phyloP scores from a whole-genome alignment of 2,797 vertebrate genomes.

The Moxostoma hubbsi region DNA sequence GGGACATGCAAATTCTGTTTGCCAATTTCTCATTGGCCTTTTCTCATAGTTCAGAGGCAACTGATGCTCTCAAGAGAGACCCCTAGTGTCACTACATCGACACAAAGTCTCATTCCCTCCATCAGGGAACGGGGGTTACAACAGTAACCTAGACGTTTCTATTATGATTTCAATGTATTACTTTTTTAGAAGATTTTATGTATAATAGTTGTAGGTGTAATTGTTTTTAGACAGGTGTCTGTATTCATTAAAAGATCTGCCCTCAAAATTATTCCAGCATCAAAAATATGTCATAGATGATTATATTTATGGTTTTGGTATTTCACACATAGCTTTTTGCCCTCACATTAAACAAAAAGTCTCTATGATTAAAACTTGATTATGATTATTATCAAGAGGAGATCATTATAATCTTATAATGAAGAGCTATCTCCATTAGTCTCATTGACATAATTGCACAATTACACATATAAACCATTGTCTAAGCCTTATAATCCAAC shows the following conservation, averaged over 20 bases:
- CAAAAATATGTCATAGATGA: background rate
- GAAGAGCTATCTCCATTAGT: constrained; percentile 9
- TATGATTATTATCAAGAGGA: background rate
- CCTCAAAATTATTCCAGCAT: background rate
- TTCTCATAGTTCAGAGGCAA: no score
- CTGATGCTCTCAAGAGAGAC: no score
- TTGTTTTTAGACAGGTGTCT: background rate
- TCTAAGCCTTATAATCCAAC: background rate
- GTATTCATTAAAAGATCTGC: background rate
- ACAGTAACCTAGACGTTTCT: background rate
- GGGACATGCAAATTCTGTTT: no score
- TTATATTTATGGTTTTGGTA: background rate
- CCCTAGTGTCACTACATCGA: no score
- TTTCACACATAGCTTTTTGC: background rate
- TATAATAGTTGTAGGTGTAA: background rate
- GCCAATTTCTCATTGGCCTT: no score
- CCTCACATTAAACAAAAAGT: background rate
- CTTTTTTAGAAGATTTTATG: background rate
- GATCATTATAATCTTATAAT: background rate
- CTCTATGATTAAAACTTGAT: background rate
- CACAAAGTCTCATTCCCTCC: no score
- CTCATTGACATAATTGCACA: background rate
- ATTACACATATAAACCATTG: constrained; percentile 16
- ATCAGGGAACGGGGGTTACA: no score
- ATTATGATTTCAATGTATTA: background rate